Conservation (phyloP, 2,797 vertebrate genomes). For the Eutrigla gurnardus region DNA sequence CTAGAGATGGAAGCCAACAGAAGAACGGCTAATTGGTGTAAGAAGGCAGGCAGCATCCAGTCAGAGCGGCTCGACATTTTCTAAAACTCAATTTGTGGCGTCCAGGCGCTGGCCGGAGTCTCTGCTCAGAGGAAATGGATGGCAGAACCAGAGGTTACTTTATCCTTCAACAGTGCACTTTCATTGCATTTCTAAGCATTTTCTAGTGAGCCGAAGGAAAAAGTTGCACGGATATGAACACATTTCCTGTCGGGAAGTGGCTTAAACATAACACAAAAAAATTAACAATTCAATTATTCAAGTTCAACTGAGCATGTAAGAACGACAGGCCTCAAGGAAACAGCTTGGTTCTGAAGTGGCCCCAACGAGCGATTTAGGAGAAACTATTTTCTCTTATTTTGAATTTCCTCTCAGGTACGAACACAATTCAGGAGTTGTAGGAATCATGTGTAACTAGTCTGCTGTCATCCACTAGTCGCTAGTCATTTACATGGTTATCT, state of each 20-base stretch:
- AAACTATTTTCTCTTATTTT: too few species aligned
- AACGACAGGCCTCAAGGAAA: not conserved
- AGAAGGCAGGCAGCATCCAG: constrained; percentile 62
- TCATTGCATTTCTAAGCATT: not conserved
- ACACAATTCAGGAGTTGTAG: not conserved
- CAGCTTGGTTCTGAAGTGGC: too few species aligned
- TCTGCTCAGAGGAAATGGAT: constrained; percentile 48
- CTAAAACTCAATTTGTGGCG: constrained; percentile 76
- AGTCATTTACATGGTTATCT: not conserved
- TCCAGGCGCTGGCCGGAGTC: constrained; percentile 55
- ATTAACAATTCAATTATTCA: not conserved
- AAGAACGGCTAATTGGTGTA: constrained; percentile 61
- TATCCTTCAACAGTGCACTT: constrained; percentile 20
- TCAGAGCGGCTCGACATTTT: constrained; percentile 72
- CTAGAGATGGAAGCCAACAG: constrained; percentile 32
- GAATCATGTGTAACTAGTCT: not conserved
- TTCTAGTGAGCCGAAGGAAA: not conserved
- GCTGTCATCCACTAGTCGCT: not conserved
- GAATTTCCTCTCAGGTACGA: not conserved
- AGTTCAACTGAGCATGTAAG: not conserved
- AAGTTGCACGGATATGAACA: not conserved
- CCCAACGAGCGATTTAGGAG: too few species aligned
- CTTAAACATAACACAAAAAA: not conserved
- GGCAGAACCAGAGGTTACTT: constrained; percentile 26
- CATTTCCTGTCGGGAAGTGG: not conserved